A percentile compares a stretch with the other conserved stretches of the same genome.
phyloP scores from a whole-genome alignment of 2,888 invertebrate species.

The Tridacna crocea region DNA sequence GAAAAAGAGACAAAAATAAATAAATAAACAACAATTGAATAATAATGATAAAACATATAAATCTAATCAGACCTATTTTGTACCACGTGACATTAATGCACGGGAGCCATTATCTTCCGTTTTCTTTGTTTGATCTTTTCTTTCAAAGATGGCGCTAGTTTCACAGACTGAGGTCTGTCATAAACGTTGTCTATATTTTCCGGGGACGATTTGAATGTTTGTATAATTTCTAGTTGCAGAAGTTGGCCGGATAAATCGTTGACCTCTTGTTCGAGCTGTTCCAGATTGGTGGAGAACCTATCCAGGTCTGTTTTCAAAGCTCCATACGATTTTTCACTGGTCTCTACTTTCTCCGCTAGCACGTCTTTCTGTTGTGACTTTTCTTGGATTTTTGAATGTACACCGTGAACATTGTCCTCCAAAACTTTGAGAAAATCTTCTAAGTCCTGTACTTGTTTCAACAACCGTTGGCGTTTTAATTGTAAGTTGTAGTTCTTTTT shows the following conservation, averaged over 20 bases:
- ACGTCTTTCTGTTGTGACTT: constrained; percentile 76
- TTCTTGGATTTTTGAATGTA: constrained; percentile 74
- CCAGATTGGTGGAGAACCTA: constrained; percentile 75
- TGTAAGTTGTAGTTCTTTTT: constrained; percentile 81
- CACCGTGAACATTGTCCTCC: constrained; percentile 73
- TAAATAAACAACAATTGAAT: too few species aligned
- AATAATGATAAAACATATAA: too few species aligned
- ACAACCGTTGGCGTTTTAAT: constrained; percentile 76
- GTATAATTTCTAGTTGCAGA: constrained; percentile 80
- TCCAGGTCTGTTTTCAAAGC: constrained; percentile 77
- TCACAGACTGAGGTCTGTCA: constrained; percentile 79
- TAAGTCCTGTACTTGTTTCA: constrained; percentile 78
- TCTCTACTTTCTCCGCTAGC: constrained; percentile 74
- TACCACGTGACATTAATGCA: constrained; percentile 39
- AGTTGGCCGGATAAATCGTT: constrained; percentile 75
- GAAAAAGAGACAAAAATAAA: too few species aligned
- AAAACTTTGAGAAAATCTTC: constrained; percentile 73
- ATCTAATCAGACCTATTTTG: too few species aligned
- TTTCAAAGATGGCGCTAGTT: constrained; percentile 81
- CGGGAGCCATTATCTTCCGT: constrained; percentile 64
- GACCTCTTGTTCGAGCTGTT: constrained; percentile 78
- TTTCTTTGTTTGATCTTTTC: constrained; percentile 78
- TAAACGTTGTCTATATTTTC: constrained; percentile 82
- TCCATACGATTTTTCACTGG: constrained; percentile 74
- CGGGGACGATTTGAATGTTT: constrained; percentile 81